These are phyloP conservation scores for Chrysomallon squamiferum DNA, from an alignment of 1,140 invertebrate species.

Conservation along the genomic window DNA sequence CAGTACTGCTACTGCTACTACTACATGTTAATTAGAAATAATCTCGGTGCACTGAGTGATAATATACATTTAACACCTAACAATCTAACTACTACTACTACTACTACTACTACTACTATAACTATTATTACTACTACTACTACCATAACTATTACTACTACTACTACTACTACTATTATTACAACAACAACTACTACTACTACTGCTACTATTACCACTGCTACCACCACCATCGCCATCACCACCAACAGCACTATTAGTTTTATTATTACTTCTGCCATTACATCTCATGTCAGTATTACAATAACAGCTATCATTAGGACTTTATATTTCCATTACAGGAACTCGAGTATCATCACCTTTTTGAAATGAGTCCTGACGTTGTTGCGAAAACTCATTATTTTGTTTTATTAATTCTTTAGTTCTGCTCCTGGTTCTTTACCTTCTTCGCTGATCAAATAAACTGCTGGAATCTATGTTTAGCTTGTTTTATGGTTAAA, in stretches of 20 bases:
- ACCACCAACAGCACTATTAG: background rate
- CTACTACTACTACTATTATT: background rate
- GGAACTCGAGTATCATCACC: too few relatives aligned
- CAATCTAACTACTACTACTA: background rate
- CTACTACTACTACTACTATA: background rate
- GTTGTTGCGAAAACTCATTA: too few relatives aligned
- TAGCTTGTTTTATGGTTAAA: too few relatives aligned
- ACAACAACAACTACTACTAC: background rate
- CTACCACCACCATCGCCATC: background rate
- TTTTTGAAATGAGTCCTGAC: too few relatives aligned
- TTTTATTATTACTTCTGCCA: background rate
- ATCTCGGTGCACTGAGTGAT: too few relatives aligned
- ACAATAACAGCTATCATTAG: background rate
- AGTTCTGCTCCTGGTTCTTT: too few relatives aligned
- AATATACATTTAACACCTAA: too few relatives aligned
- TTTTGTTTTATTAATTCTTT: too few relatives aligned
- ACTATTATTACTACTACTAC: background rate
- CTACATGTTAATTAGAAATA: too few relatives aligned
- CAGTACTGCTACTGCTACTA: background rate
- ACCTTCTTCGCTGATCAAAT: too few relatives aligned
- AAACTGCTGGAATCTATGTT: too few relatives aligned
- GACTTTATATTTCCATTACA: too few relatives aligned
- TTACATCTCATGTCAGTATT: background rate
- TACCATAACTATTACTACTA: background rate
- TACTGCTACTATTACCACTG: background rate